Evolutionary conservation across 2,797 vertebrate genomes (phyloP).

Genomic region (Phrynocephalus guinanensis): DNA sequence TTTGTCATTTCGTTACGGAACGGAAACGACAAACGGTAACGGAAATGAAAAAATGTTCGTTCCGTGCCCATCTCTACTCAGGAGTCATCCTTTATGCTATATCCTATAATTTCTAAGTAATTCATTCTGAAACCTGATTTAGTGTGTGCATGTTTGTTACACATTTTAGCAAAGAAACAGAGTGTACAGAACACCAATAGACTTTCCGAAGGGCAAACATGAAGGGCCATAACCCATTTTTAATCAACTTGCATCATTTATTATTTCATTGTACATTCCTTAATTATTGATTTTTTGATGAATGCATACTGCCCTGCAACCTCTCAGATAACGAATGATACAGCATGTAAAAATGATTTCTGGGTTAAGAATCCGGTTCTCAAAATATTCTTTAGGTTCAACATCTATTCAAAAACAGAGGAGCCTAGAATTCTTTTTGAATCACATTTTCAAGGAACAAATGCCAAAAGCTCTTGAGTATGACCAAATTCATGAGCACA

Average conservation of each 20-base stretch:
- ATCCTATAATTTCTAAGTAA: constrained; percentile 21
- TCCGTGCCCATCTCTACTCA: neutral
- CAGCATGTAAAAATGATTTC: constrained; percentile 14
- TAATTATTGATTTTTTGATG: constrained; percentile 38
- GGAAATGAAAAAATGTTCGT: too few species aligned
- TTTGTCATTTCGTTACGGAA: too few species aligned
- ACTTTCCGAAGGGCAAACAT: constrained; percentile 20
- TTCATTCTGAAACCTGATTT: constrained; percentile 16
- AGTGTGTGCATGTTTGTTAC: neutral
- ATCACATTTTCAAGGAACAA: constrained; percentile 6
- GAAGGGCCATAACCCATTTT: constrained; percentile 45
- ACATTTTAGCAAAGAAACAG: constrained; percentile 12
- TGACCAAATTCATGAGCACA: neutral
- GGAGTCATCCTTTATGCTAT: constrained; percentile 11
- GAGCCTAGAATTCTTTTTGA: neutral
- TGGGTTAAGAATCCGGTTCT: neutral
- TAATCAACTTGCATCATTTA: constrained; percentile 29
- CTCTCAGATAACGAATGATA: constrained; percentile 5
- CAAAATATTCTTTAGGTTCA: constrained; percentile 1
- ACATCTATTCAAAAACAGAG: neutral
- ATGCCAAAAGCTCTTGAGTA: neutral
- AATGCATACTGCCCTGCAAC: neutral
- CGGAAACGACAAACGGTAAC: too few species aligned
- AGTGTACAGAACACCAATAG: neutral
- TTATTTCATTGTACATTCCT: constrained; percentile 40